Evolutionary conservation across 2,797 vertebrate species (phyloP).

Genomic region (Poliocrania exsul): DNA sequence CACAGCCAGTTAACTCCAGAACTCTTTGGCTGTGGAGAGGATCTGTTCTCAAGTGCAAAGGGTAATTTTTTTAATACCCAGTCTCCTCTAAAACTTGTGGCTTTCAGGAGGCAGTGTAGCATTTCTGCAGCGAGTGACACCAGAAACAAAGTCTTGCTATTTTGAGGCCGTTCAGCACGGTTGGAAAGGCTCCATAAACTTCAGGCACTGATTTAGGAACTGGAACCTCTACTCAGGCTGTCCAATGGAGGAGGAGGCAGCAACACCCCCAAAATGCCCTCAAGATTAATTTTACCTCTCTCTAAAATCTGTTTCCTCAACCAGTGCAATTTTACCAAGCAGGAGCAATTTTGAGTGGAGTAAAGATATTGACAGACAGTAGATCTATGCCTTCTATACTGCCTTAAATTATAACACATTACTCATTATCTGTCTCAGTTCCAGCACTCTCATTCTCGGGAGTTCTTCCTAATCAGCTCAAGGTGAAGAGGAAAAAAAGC

Average conservation of each 20-base stretch:
- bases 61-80: neutral
- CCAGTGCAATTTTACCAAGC: neutral
- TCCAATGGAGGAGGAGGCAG: neutral
- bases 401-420: neutral
- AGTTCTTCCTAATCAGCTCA: neutral
- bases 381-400: neutral
- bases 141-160: neutral
- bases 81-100: neutral
- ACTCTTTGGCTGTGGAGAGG: neutral
- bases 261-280: neutral
- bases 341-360: neutral
- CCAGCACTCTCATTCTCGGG: neutral
- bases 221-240: neutral
- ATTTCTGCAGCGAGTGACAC: neutral
- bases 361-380: neutral
- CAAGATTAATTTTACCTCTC: neutral
- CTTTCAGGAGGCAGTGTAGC: neutral
- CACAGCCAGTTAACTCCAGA: slow-evolving; percentile 31
- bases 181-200: slow-evolving; percentile 19
- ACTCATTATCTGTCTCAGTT: neutral
- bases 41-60: neutral
- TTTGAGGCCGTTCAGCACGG: neutral
- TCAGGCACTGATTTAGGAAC: neutral
- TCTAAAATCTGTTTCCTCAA: neutral
- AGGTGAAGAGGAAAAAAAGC: neutral